phyloP scores from a whole-genome alignment of 2,888 invertebrate genomes.

The Adineta ricciae region DNA sequence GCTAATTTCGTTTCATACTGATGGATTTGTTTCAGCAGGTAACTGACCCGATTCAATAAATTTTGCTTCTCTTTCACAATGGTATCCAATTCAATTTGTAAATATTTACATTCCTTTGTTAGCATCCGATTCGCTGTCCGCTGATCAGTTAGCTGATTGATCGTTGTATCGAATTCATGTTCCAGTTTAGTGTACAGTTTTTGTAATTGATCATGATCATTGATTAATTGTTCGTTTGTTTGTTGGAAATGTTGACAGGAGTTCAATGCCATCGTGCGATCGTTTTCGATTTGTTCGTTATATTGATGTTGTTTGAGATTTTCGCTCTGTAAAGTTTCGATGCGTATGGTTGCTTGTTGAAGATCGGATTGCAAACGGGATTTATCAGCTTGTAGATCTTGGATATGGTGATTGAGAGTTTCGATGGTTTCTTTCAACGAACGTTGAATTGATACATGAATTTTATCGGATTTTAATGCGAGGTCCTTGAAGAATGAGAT shows the following conservation, averaged over 20 bases:
- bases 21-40: neutral
- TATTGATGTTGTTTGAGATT: neutral
- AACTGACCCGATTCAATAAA: neutral
- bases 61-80: neutral
- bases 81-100: neutral
- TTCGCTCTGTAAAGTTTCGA: neutral
- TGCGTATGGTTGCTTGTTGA: neutral
- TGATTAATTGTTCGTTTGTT: constrained; percentile 25
- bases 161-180: constrained; percentile 57
- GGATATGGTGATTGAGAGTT: neutral
- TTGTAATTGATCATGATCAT: constrained; percentile 31
- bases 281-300: neutral
- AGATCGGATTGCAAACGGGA: neutral
- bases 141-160: constrained; percentile 80
- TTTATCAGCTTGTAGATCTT: neutral
- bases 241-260: constrained; percentile 31
- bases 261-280: neutral
- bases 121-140: constrained; percentile 41
- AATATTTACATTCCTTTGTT: constrained; percentile 19
- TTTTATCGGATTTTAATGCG: neutral
- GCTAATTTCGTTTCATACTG: neutral
- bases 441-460: neutral
- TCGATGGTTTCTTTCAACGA: neutral
- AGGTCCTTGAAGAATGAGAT: neutral
- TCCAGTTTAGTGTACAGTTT: constrained; percentile 30